Evolutionary conservation across 2,113 vertebrate genomes (phyloP).

Genomic region (Butastur rufipennis): DNA sequence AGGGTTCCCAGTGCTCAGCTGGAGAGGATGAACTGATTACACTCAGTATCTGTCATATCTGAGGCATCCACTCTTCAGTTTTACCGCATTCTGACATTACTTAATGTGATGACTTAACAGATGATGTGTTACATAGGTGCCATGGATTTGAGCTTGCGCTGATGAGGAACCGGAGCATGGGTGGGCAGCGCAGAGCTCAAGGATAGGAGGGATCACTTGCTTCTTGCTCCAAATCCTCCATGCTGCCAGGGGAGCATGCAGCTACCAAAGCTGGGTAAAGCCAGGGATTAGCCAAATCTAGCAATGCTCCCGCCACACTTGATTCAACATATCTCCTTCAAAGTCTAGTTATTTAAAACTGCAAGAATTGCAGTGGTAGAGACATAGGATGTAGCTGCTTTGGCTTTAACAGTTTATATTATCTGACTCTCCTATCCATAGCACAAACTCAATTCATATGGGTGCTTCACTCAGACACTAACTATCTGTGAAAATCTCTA

Average conservation of each 20-base stretch:
- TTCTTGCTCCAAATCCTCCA: background rate
- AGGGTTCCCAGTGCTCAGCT: background rate
- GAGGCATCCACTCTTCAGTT: background rate
- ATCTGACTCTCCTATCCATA: too few species aligned
- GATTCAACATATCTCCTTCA: background rate
- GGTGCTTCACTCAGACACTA: background rate
- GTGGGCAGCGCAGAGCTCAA: background rate
- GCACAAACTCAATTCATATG: background rate
- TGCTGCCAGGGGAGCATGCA: background rate
- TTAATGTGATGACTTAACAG: background rate
- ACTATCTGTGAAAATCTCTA: background rate
- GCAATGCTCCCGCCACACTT: background rate
- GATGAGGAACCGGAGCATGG: background rate
- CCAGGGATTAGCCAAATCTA: background rate
- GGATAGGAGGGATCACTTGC: fast-evolving
- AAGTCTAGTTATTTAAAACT: background rate
- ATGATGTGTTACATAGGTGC: background rate
- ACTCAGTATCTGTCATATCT: background rate
- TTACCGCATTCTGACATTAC: background rate
- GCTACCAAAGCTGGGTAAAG: background rate
- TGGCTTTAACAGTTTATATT: background rate
- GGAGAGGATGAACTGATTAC: background rate
- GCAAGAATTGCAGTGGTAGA: too few species aligned
- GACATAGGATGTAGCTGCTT: background rate
- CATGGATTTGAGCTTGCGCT: background rate